Evolutionary conservation across 2,888 invertebrate species (phyloP).

Genomic region (Cosmorhoe ocellata): DNA sequence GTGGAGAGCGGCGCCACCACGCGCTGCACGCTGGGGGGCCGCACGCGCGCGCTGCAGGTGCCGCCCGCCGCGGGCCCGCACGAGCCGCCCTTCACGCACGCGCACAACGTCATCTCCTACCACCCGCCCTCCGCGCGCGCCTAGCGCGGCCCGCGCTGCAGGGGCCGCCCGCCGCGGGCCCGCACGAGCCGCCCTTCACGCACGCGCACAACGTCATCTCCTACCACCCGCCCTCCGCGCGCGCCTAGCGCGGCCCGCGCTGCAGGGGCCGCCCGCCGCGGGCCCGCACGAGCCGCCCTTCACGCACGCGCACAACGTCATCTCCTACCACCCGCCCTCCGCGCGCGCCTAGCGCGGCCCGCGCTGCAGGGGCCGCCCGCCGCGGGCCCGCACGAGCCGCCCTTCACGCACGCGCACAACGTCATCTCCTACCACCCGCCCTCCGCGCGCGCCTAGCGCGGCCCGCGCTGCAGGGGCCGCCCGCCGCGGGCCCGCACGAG

Average conservation of each 20-base stretch:
- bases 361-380: constrained; percentile 65
- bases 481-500: constrained; percentile 33
- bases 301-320: constrained; percentile 79
- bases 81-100: constrained; percentile 60
- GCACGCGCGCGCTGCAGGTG: constrained; percentile 81
- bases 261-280: constrained; percentile 58
- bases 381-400: constrained; percentile 30
- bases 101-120: constrained; percentile 79
- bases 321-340: constrained; percentile 77
- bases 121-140: constrained; percentile 71
- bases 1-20: constrained; percentile 88
- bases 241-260: constrained; percentile 68
- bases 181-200: constrained; percentile 50
- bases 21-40: constrained; percentile 93
- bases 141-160: constrained; percentile 70
- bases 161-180: constrained; percentile 47
- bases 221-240: constrained; percentile 72
- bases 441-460: constrained; percentile 64
- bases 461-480: constrained; percentile 70
- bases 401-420: constrained; percentile 76
- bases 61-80: constrained; percentile 41
- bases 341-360: constrained; percentile 65
- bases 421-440: constrained; percentile 79
- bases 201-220: constrained; percentile 80
- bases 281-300: constrained; percentile 38